Evolutionary conservation across 2,113 vertebrate species (phyloP).

Genomic region (Dendrocopos noguchii): DNA sequence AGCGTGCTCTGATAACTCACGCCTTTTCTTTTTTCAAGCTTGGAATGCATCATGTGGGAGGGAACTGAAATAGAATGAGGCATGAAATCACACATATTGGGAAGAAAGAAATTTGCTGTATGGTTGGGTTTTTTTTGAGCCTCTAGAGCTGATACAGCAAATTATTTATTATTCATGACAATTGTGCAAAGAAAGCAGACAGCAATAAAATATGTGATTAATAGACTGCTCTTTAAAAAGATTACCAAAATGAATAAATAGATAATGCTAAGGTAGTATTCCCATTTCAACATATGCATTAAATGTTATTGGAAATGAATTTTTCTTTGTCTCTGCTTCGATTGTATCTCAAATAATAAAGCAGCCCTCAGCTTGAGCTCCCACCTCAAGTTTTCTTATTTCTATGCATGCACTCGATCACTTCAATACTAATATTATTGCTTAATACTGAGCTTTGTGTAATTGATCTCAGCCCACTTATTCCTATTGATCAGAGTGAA

Average conservation of each 20-base stretch:
- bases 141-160: neutral
- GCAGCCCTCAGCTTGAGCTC: neutral
- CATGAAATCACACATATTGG: neutral
- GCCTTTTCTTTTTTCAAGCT: neutral
- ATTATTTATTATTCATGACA: constrained; percentile 23
- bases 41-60: neutral
- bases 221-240: constrained; percentile 7
- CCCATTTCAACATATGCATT: neutral
- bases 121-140: neutral
- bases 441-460: neutral
- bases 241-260: neutral
- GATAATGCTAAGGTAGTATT: neutral
- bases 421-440: neutral
- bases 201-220: constrained; percentile 33
- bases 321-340: neutral
- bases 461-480: neutral
- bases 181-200: constrained; percentile 35
- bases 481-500: neutral
- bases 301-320: neutral
- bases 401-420: neutral
- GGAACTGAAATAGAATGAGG: neutral
- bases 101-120: neutral
- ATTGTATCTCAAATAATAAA: neutral
- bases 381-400: neutral
- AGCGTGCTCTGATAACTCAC: neutral